Percentiles rank a stretch among this genome's conserved stretches.
Conservation (phyloP, 2,888 invertebrate genomes). For the Melanchra persicariae region DNA sequence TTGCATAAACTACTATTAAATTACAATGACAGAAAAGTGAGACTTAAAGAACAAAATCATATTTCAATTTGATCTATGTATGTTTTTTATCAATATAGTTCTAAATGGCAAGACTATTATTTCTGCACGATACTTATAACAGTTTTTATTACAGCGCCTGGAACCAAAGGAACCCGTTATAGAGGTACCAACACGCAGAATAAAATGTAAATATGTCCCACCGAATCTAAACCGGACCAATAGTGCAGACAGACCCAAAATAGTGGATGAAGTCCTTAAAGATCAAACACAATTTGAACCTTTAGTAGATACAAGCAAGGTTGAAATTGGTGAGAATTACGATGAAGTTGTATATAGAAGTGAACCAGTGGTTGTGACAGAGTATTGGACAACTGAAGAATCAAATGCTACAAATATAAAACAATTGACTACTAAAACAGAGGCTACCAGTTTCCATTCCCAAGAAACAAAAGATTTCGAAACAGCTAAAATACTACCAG, state of each 20-base stretch:
- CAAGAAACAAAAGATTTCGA: slow-evolving; percentile 11
- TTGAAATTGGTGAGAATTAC: slow-evolving; percentile 40
- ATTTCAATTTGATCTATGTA: not conserved
- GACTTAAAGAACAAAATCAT: not conserved
- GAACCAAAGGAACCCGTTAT: slow-evolving; percentile 54
- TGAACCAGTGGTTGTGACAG: slow-evolving; percentile 41
- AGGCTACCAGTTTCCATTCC: not conserved
- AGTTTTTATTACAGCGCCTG: slow-evolving; percentile 67
- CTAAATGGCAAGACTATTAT: not conserved
- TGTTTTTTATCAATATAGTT: not conserved
- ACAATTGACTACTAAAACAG: slow-evolving; percentile 1
- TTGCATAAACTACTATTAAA: too few relatives aligned
- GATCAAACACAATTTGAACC: slow-evolving; percentile 43
- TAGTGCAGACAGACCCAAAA: slow-evolving; percentile 68
- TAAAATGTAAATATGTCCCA: slow-evolving; percentile 51
- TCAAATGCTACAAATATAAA: slow-evolving; percentile 9
- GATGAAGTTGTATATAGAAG: slow-evolving; percentile 35
- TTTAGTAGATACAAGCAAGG: slow-evolving; percentile 30
- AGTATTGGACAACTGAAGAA: slow-evolving; percentile 36
- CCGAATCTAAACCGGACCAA: slow-evolving; percentile 42
- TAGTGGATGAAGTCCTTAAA: slow-evolving; percentile 77
- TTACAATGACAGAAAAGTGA: not conserved
- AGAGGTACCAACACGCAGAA: slow-evolving; percentile 10
- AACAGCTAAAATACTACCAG: slow-evolving; percentile 10
- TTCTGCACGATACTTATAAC: not conserved